A percentile compares a stretch with the other conserved stretches of the same genome.
phyloP scores from a whole-genome alignment of 2,888 invertebrate species.

The Tenthredo livida region DNA sequence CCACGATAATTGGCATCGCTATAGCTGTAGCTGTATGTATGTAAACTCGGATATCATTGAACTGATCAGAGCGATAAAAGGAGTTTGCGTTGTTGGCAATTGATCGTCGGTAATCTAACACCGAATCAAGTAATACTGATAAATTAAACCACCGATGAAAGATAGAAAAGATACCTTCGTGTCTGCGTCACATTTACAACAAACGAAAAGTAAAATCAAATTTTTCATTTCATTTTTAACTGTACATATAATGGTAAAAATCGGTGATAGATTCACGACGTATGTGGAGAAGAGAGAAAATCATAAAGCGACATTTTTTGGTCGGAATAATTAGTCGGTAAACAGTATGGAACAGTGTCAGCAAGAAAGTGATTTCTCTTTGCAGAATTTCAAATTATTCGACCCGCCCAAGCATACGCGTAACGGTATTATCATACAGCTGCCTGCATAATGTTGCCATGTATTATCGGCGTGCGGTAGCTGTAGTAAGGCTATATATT shows the following conservation, averaged over 20 bases:
- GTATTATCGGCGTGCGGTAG: neutral
- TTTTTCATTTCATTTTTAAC: neutral
- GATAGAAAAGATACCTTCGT: neutral
- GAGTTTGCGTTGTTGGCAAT: neutral
- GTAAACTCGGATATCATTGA: conserved; percentile 15
- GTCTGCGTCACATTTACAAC: neutral
- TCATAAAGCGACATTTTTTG: neutral
- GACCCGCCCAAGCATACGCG: conserved; percentile 34
- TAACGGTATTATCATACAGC: conserved; percentile 40
- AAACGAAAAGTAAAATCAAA: neutral
- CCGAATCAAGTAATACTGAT: neutral
- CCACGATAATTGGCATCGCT: conserved; percentile 53
- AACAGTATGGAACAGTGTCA: conserved; percentile 19
- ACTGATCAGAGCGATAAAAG: conserved; percentile 45
- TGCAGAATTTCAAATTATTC: conserved; percentile 37
- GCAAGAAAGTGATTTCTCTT: conserved; percentile 47
- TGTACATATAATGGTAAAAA: neutral
- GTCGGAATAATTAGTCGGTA: neutral
- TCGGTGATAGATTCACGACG: neutral
- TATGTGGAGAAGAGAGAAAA: neutral
- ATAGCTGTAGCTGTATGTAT: conserved; percentile 30
- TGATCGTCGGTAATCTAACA: neutral
- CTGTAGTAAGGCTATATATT: neutral
- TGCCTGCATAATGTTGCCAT: conserved; percentile 34
- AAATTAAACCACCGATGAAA: neutral